phyloP scores from a whole-genome alignment of 2,797 vertebrate genomes.

The Microtus obscurus region DNA sequence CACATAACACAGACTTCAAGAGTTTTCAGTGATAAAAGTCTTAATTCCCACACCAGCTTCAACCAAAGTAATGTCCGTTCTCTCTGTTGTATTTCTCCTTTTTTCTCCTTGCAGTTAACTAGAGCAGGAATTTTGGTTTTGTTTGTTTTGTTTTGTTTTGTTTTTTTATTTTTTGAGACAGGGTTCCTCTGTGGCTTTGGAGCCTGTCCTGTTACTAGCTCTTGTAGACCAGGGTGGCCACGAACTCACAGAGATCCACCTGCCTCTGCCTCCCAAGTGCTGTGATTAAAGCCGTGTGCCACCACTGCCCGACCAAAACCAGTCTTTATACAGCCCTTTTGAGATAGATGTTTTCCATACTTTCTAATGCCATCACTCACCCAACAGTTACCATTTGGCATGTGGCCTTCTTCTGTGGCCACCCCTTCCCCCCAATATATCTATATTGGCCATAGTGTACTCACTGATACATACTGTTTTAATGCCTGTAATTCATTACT shows the following conservation, averaged over 20 bases:
- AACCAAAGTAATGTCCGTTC: not conserved
- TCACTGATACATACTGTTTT: not conserved
- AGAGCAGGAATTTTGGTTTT: not conserved
- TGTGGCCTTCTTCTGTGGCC: not conserved
- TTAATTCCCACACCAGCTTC: not conserved
- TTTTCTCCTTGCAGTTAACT: slow-evolving; percentile 35
- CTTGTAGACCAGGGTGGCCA: too few relatives aligned
- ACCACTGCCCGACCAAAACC: not conserved
- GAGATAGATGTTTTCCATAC: not conserved
- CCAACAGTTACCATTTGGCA: slow-evolving; percentile 8
- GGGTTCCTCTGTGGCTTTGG: too few relatives aligned
- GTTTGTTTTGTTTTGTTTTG: too few relatives aligned
- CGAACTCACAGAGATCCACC: too few relatives aligned
- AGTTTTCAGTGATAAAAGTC: slow-evolving; percentile 40
- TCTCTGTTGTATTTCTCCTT: not conserved
- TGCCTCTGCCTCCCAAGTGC: too few relatives aligned
- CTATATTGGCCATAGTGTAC: not conserved
- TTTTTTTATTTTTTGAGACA: too few relatives aligned
- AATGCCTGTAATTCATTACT: not conserved
- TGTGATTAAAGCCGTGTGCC: too few relatives aligned
- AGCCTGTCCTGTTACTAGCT: too few relatives aligned
- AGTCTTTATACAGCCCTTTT: not conserved
- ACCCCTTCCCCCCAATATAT: not conserved
- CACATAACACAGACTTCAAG: slow-evolving; percentile 23
- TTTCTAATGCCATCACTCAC: not conserved